Evolutionary conservation across 2,888 invertebrate species (phyloP).

Genomic region (Galerucella nymphaeae): DNA sequence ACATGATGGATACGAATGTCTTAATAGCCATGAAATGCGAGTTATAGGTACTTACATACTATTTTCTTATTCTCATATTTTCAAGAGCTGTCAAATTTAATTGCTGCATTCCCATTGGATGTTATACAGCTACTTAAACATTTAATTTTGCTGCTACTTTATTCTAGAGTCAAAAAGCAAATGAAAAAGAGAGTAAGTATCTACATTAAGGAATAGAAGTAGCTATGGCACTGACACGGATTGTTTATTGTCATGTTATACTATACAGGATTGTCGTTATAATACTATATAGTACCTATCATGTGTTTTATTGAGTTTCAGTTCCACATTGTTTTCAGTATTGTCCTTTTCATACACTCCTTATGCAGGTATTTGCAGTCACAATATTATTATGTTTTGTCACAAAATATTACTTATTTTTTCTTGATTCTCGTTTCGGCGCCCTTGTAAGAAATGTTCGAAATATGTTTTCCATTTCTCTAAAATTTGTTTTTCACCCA

Average conservation of each 20-base stretch:
- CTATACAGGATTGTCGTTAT: constrained; percentile 26
- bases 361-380: constrained; percentile 17
- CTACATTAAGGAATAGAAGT: constrained; percentile 28
- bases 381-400: background rate
- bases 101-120: background rate
- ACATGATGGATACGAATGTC: no score
- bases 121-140: constrained; percentile 7
- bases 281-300: constrained; percentile 1
- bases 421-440: no score
- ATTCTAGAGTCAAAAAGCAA: background rate
- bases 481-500: no score
- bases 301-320: constrained; percentile 16
- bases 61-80: no score
- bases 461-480: no score
- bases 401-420: no score
- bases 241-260: constrained; percentile 47
- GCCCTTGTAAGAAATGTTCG: no score
- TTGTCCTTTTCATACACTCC: constrained; percentile 22
- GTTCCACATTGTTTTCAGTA: constrained; percentile 43
- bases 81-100: no score
- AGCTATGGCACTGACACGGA: constrained; percentile 54
- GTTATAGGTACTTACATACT: no score
- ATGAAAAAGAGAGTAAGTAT: background rate
- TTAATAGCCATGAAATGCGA: no score
- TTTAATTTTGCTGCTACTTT: background rate